Conservation (phyloP, 2,797 vertebrate species). For the Staurois parvus region DNA sequence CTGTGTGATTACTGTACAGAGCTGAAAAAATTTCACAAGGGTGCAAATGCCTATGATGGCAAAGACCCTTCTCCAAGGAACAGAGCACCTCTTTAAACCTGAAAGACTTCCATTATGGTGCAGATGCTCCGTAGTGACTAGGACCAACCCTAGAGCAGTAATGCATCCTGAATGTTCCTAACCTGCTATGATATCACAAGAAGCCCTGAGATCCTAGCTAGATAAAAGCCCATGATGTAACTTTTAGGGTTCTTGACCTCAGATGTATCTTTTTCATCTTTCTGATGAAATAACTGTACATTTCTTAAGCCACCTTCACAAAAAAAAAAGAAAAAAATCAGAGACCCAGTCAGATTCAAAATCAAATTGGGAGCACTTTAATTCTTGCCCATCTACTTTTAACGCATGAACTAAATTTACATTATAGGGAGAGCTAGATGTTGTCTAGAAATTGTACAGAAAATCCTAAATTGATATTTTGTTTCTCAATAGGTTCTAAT, state of each 20-base stretch:
- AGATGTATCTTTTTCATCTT: background rate
- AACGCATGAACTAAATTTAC: background rate
- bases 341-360: background rate
- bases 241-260: background rate
- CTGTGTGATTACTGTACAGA: background rate
- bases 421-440: background rate
- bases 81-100: background rate
- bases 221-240: background rate
- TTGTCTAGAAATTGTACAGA: background rate
- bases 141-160: background rate
- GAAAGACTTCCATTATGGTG: background rate
- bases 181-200: background rate
- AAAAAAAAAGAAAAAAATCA: background rate
- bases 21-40: background rate
- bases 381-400: background rate
- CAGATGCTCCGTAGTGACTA: background rate
- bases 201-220: background rate
- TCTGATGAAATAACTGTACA: too few species aligned
- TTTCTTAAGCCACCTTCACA: background rate
- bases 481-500: background rate
- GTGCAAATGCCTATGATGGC: background rate
- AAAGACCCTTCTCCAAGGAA: background rate
- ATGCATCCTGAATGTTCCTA: background rate
- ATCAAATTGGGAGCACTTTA: constrained; percentile 14
- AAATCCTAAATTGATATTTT: background rate